phyloP scores from a whole-genome alignment of 2,888 invertebrate genomes.

The Andrena hattorfiana region DNA sequence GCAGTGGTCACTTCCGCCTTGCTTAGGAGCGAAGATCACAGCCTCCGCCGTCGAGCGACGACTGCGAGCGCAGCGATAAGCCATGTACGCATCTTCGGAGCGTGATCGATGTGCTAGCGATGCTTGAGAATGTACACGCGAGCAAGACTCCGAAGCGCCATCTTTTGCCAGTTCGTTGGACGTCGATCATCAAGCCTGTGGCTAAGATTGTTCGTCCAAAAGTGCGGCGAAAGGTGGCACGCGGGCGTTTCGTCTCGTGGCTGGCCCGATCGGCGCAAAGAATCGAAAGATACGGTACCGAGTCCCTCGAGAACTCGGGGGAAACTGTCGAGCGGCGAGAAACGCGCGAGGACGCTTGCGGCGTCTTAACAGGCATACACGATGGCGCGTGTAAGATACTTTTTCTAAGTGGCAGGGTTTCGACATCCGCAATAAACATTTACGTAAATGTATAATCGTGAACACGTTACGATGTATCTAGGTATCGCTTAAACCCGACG shows the following conservation, averaged over 20 bases:
- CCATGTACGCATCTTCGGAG: background rate
- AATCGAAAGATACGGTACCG: background rate
- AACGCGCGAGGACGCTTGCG: conserved; percentile 38
- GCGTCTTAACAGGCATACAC: conserved; percentile 35
- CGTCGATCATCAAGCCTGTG: background rate
- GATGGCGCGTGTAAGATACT: conserved; percentile 61
- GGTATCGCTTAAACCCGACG: conserved; percentile 68
- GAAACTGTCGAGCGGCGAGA: conserved; percentile 22
- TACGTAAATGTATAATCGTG: conserved; percentile 81
- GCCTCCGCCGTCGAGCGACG: background rate
- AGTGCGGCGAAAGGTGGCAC: too few relatives aligned
- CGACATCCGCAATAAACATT: conserved; percentile 81
- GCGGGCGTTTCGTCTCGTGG: too few relatives aligned
- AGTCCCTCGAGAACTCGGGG: background rate
- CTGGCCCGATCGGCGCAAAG: background rate
- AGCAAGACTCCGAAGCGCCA: background rate
- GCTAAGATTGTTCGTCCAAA: too few relatives aligned
- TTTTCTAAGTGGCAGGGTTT: conserved; percentile 77
- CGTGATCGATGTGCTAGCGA: too few relatives aligned
- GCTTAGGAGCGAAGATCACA: background rate
- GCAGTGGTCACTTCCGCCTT: background rate
- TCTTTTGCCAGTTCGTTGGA: background rate
- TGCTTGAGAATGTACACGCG: too few relatives aligned
- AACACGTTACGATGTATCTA: conserved; percentile 77
- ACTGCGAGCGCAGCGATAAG: background rate